phyloP scores from a whole-genome alignment of 2,113 vertebrate species.

The Peromyscus leucopus region DNA sequence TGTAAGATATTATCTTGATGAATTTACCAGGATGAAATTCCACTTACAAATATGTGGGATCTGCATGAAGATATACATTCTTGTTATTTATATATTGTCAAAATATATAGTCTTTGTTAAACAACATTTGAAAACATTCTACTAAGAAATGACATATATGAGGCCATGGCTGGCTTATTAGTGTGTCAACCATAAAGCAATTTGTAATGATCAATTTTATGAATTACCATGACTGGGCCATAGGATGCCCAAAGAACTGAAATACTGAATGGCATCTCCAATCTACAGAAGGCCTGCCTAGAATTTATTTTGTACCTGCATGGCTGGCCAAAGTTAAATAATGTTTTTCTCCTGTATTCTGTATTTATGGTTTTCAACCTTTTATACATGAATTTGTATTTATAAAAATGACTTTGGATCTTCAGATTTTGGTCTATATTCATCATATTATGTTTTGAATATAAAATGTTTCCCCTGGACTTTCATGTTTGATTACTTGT shows the following conservation, averaged over 20 bases:
- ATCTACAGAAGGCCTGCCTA: neutral
- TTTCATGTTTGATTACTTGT: neutral
- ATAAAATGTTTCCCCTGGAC: neutral
- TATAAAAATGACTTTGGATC: neutral
- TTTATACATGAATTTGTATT: neutral
- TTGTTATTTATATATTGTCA: neutral
- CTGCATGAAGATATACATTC: neutral
- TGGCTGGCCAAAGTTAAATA: neutral
- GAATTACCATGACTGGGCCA: neutral
- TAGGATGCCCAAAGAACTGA: neutral
- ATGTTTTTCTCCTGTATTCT: neutral
- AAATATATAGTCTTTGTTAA: neutral
- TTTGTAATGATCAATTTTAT: neutral
- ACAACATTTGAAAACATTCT: neutral
- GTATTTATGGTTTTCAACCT: neutral
- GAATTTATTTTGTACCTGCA: neutral
- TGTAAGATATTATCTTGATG: neutral
- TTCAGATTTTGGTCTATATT: neutral
- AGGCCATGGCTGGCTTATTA: neutral
- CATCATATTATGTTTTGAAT: neutral
- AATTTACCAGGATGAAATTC: neutral
- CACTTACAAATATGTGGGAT: neutral
- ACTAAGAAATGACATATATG: neutral
- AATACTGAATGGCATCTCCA: no score
- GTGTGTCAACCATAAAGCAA: neutral